phyloP scores from a whole-genome alignment of 2,888 invertebrate species.

The Drosophila colorata region DNA sequence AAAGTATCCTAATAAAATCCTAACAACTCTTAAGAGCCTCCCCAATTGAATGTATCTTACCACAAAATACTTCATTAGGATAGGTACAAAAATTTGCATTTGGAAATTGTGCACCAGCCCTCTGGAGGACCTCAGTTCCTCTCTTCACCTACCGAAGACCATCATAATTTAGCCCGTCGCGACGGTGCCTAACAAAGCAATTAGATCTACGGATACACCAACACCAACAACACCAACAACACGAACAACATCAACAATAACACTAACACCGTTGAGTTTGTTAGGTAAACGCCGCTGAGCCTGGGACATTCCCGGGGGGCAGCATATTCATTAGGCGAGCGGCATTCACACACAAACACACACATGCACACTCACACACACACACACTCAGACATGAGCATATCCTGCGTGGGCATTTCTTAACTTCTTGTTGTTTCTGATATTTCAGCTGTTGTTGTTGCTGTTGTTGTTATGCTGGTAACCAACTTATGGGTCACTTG shows the following conservation, averaged over 20 bases:
- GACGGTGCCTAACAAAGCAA: constrained; percentile 76
- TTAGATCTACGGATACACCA: constrained; percentile 68
- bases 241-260: constrained; percentile 43
- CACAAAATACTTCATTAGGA: neutral
- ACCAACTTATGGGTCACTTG: constrained; percentile 73
- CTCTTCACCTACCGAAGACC: constrained; percentile 32
- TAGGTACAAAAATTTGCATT: neutral
- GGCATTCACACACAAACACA: constrained; percentile 10
- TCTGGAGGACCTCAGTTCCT: neutral
- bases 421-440: constrained; percentile 33
- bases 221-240: constrained; percentile 40
- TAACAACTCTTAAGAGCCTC: no score
- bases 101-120: constrained; percentile 26
- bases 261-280: constrained; percentile 68
- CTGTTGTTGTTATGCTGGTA: constrained; percentile 40
- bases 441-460: constrained; percentile 19
- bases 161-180: constrained; percentile 62
- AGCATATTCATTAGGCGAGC: constrained; percentile 71
- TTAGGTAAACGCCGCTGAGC: constrained; percentile 64
- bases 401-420: constrained; percentile 43
- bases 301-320: constrained; percentile 41
- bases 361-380: constrained; percentile 3
- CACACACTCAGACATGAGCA: constrained; percentile 7
- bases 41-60: no score
- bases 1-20: no score